phyloP scores from a whole-genome alignment of 2,888 invertebrate species.

The Scaptomyza parva region DNA sequence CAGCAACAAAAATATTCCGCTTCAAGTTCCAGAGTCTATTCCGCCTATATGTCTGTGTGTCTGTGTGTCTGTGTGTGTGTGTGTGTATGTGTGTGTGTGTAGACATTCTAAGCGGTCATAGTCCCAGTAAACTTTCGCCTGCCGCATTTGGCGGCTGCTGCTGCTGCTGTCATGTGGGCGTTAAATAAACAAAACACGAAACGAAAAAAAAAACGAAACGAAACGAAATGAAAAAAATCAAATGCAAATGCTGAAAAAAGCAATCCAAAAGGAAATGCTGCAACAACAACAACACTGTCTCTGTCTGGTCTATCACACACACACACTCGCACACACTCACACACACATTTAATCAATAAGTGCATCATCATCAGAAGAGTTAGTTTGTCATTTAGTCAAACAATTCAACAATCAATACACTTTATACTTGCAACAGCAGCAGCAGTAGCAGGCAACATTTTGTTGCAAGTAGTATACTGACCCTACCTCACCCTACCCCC shows the following conservation, averaged over 20 bases:
- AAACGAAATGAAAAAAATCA: slow-evolving; percentile 20
- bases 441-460: no score
- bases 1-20: slow-evolving; percentile 62
- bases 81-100: slow-evolving; percentile 46
- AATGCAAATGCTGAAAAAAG: slow-evolving; percentile 13
- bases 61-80: slow-evolving; percentile 29
- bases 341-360: neutral
- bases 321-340: neutral
- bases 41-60: slow-evolving; percentile 44
- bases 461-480: no score
- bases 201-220: neutral
- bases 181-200: slow-evolving; percentile 15
- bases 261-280: slow-evolving; percentile 4
- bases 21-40: slow-evolving; percentile 75
- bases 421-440: neutral
- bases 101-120: slow-evolving; percentile 81
- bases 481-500: no score
- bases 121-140: slow-evolving; percentile 81
- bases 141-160: slow-evolving; percentile 61
- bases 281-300: slow-evolving; percentile 1
- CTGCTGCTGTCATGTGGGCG: slow-evolving; percentile 53
- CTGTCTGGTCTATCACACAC: neutral
- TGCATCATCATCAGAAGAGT: neutral
- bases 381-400: slow-evolving; percentile 6
- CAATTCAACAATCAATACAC: slow-evolving; percentile 26